Evolutionary conservation across 2,888 invertebrate genomes (phyloP).

Genomic region (Calameuta filiformis): DNA sequence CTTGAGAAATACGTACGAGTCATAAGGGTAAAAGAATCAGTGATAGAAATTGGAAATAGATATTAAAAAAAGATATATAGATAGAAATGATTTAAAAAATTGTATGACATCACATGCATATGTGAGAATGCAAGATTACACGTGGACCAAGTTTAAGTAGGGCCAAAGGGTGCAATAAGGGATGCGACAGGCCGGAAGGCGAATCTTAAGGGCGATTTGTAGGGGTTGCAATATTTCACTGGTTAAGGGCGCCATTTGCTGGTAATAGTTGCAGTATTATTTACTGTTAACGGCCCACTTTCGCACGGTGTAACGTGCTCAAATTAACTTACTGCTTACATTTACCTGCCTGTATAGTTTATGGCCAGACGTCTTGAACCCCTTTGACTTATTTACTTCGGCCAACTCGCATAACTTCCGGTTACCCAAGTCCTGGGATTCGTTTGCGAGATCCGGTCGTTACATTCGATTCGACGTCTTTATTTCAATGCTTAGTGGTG

Average conservation of each 20-base stretch:
- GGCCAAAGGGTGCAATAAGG: not conserved
- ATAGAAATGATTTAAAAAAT: not conserved
- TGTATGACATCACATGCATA: not conserved
- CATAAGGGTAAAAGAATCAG: not conserved
- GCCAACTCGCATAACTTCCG: conserved; percentile 36
- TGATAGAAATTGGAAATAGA: not conserved
- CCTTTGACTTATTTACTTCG: conserved; percentile 30
- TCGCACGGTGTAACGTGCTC: conserved; percentile 31
- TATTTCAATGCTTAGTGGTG: not conserved
- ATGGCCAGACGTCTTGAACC: conserved; percentile 22
- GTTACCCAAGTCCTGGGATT: conserved; percentile 18
- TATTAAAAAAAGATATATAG: not conserved
- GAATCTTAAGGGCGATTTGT: conserved; percentile 43
- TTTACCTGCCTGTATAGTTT: conserved; percentile 40
- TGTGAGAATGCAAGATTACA: not conserved
- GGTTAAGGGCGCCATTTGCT: conserved; percentile 35
- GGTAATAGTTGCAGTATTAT: conserved; percentile 56
- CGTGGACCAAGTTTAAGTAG: not conserved
- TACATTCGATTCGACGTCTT: not conserved
- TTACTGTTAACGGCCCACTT: conserved; percentile 57
- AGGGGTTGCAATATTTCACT: conserved; percentile 44
- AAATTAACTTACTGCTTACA: conserved; percentile 48
- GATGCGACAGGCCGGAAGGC: not conserved
- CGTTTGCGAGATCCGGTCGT: not conserved
- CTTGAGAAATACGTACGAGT: not conserved